phyloP scores from a whole-genome alignment of 2,113 vertebrate genomes.

The Chrysemys picta region DNA sequence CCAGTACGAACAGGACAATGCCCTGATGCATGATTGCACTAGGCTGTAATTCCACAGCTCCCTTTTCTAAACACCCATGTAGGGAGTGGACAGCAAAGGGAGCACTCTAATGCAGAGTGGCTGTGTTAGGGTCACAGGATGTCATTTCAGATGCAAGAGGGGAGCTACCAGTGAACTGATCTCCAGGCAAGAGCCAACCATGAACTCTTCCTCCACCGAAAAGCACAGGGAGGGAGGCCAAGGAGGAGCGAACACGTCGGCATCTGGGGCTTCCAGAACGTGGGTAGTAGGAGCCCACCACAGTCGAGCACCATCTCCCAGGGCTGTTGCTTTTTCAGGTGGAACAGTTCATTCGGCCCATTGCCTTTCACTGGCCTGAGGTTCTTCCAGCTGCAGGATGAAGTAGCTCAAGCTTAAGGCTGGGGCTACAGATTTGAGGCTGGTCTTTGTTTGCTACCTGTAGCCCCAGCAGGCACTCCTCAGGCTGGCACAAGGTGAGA shows the following conservation, averaged over 20 bases:
- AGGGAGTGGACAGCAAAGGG: not conserved
- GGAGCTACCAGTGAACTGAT: not conserved
- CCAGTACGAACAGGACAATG: not conserved
- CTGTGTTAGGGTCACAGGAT: fast-evolving
- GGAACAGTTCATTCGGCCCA: not conserved
- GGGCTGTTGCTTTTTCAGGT: not conserved
- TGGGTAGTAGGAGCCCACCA: not conserved
- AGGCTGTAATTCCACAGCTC: fast-evolving
- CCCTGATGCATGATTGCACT: not conserved
- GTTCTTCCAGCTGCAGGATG: not conserved
- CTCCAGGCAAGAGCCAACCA: not conserved
- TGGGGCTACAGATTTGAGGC: not conserved
- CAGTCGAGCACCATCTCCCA: not conserved
- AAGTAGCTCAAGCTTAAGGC: not conserved
- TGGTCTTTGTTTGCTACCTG: not conserved
- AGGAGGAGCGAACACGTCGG: not conserved
- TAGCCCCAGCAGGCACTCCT: not conserved
- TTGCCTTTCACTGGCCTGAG: fast-evolving
- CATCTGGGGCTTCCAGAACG: not conserved
- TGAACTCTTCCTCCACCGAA: not conserved
- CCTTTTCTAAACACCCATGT: not conserved
- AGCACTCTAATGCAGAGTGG: fast-evolving
- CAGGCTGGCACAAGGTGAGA: fast-evolving
- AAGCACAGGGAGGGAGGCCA: not conserved
- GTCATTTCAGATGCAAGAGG: fast-evolving